phyloP scores from a whole-genome alignment of 2,888 invertebrate species.

The Protonemura montana region DNA sequence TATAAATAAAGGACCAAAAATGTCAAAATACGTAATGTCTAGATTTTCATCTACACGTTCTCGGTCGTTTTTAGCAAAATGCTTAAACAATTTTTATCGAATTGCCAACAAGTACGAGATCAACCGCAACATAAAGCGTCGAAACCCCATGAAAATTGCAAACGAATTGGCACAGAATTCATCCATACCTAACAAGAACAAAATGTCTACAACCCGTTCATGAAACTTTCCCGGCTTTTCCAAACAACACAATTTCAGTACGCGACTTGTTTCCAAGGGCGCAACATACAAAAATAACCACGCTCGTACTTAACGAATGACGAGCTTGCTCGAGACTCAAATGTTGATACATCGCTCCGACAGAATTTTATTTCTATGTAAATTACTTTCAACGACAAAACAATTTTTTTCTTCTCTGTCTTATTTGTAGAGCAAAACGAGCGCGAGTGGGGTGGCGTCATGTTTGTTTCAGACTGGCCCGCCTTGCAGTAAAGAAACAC shows the following conservation, averaged over 20 bases:
- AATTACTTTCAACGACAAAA: neutral
- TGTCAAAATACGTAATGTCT: too few species aligned
- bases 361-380: slow-evolving; percentile 9
- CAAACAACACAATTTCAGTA: neutral
- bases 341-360: neutral
- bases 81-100: too few species aligned
- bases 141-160: too few species aligned
- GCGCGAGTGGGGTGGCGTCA: neutral
- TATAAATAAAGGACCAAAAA: too few species aligned
- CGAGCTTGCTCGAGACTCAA: neutral
- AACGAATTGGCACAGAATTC: too few species aligned
- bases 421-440: neutral
- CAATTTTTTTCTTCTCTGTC: neutral
- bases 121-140: too few species aligned
- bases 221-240: neutral
- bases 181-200: too few species aligned
- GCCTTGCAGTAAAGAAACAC: neutral
- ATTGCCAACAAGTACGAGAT: too few species aligned
- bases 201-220: too few species aligned
- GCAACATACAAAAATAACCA: neutral
- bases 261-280: neutral
- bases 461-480: neutral
- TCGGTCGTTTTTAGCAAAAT: too few species aligned
- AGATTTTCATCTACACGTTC: too few species aligned
- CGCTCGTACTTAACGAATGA: neutral